Base-by-base conservation (phyloP, 2,888 invertebrate genomes). In the Sarcophaga carnaria region DNA sequence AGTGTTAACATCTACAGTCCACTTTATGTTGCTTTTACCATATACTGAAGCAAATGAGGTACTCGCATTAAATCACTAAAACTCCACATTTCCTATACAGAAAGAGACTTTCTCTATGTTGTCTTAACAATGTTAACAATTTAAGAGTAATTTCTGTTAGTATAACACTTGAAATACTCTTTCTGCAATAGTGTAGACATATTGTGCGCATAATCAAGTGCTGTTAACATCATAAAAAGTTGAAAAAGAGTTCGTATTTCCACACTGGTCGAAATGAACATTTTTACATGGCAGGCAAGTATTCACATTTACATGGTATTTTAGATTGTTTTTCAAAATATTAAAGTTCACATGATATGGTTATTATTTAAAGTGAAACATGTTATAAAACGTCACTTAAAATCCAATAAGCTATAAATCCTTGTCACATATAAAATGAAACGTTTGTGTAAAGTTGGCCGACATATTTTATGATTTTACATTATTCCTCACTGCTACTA, bases 151-250 rank as follows among this genome's bases (percentile, higher is more conserved):
- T 49, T 64, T 3, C 3, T 25, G n/a, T 0, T 11, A 4, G 81
- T 87, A 87, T 87, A 87, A 84, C 86, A 87, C 83, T 87, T 87
- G 4, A 54, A 11, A 22, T 87, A 54, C 86, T 86, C 86, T 71
- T 72, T 37, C 4, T 37, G 3, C n/a, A 2, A 1, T 27, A 6
- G n/a, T 74, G 74, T 80, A 71, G 71, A n/a, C 37, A 69, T 59
- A 0, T 12, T 47, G 3, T 59, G 83, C 83, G 86, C 83, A 83
- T 66, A 62, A n/a, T 8, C 74, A 12, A 12, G 70, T 45, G 2
- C 14, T 25, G 2, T 66, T 60, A 25, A 64, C 20, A 80, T 22
- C 2, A 54, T 8, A 10, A 5, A 22, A 12, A 0, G 54, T 72
- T 59, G 66, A 22, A n/a, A 37, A 59, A 14, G 20, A 6, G 6